A percentile compares a stretch with the other conserved stretches of the same genome.
Conservation (phyloP, 2,113 vertebrate species). For the Catagonus wagneri region DNA sequence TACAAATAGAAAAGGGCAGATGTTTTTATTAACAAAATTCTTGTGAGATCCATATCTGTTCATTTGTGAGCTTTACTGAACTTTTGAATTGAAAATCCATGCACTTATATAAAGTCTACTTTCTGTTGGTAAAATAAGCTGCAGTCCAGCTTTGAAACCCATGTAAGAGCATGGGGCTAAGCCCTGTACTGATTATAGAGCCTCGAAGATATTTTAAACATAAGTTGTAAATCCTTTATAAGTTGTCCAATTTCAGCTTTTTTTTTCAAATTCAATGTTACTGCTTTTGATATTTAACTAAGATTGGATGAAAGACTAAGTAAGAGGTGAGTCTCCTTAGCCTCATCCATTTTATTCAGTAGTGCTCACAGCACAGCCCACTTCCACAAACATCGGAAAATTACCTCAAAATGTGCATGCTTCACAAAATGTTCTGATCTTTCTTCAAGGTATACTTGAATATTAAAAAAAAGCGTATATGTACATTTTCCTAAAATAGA, state of each 20-base stretch:
- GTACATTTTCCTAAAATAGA: background rate
- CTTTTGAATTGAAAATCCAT: background rate
- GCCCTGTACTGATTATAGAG: background rate
- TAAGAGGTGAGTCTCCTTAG: background rate
- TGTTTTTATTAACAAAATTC: conserved; percentile 3
- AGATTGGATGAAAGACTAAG: background rate
- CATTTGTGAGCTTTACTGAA: background rate
- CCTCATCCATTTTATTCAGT: background rate
- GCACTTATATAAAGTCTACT: background rate
- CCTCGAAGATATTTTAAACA: background rate
- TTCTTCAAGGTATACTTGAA: background rate
- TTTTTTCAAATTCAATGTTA: background rate
- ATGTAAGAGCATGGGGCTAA: background rate
- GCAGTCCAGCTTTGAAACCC: conserved; percentile 26
- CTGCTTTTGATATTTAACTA: background rate
- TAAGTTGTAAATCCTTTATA: conserved; percentile 21
- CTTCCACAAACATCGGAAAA: background rate
- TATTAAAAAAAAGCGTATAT: background rate
- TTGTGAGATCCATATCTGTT: background rate
- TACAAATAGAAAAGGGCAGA: background rate
- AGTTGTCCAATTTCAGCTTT: background rate
- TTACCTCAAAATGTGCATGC: background rate
- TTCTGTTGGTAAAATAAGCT: conserved; percentile 50
- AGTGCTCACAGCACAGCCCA: background rate
- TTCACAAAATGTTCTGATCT: background rate